Evolutionary conservation across 35 echinoderm and acorn worm genomes (phyloP).

Genomic region (Lytechinus pictus): DNA sequence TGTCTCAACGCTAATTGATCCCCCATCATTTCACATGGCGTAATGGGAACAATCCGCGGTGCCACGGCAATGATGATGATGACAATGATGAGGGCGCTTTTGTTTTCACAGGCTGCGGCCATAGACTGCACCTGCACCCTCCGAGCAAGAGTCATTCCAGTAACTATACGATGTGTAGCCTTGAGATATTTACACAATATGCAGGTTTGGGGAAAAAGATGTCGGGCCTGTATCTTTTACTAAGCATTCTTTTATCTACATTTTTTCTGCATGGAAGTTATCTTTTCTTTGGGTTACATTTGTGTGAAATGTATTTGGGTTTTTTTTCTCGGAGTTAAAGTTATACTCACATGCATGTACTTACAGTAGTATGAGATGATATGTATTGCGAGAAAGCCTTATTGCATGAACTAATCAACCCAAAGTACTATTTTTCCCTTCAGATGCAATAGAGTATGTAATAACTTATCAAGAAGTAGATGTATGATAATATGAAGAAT

Average conservation of each 20-base stretch:
- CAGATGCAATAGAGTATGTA: no score
- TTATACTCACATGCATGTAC: not conserved
- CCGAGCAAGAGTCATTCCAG: not conserved
- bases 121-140: not conserved
- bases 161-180: not conserved
- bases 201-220: not conserved
- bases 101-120: not conserved
- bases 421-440: no score
- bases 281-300: not conserved
- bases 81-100: not conserved
- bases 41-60: not conserved
- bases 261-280: not conserved
- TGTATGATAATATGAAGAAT: no score
- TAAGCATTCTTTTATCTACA: not conserved
- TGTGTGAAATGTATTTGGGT: not conserved
- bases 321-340: not conserved
- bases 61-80: not conserved
- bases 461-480: no score
- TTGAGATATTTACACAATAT: not conserved
- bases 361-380: not conserved
- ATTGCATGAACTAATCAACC: no score
- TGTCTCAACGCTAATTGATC: conserved; percentile 4
- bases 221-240: not conserved
- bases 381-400: not conserved
- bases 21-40: not conserved